These are phyloP conservation scores for Bubalus kerabau DNA, from an alignment of 2,113 vertebrate genomes.

Conservation along the genomic window DNA sequence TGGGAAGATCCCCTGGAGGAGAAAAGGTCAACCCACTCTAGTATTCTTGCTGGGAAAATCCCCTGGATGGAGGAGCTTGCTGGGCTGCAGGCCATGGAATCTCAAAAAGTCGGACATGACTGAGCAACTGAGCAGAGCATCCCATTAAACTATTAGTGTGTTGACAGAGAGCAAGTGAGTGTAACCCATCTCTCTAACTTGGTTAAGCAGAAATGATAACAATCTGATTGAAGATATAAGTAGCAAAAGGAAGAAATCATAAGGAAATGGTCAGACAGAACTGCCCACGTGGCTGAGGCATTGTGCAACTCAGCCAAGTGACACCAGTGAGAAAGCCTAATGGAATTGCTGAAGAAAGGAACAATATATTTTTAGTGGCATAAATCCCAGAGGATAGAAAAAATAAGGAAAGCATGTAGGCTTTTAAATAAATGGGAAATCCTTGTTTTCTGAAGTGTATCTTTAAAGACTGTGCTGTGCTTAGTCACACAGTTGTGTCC, in stretches of 20 bases:
- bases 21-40: not conserved
- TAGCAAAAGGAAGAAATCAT: not conserved
- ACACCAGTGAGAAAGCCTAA: not conserved
- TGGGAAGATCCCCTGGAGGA: not conserved
- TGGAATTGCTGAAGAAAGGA: not conserved
- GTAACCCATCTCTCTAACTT: not conserved
- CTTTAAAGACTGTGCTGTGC: not conserved
- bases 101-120: not conserved
- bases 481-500: not conserved
- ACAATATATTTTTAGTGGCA: not conserved
- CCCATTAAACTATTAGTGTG: not conserved
- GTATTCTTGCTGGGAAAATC: not conserved
- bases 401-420: not conserved
- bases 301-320: not conserved
- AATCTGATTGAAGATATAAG: not conserved
- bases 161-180: not conserved
- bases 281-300: not conserved
- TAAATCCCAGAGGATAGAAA: not conserved
- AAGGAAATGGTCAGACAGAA: not conserved
- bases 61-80: not conserved
- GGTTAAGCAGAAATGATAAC: not conserved
- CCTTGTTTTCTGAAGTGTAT: not conserved
- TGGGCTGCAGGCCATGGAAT: not conserved
- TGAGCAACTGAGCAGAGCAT: not conserved
- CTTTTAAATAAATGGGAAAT: not conserved